Conservation (phyloP, 2,888 invertebrate genomes). For the Phania funesta region DNA sequence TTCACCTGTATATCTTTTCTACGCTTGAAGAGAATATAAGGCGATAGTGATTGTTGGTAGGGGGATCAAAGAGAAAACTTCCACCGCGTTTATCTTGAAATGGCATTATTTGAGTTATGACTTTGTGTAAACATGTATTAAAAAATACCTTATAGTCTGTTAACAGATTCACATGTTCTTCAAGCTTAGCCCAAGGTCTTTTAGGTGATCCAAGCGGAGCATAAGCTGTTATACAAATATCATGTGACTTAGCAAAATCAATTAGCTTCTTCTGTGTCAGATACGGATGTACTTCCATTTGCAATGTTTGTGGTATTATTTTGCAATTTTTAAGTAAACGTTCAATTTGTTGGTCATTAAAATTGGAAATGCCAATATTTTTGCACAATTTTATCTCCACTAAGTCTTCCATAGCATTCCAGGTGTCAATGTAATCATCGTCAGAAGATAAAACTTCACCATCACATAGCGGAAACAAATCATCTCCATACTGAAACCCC, state of each 20-base stretch:
- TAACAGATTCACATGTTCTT: constrained; percentile 84
- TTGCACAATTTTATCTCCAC: constrained; percentile 84
- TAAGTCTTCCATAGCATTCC: constrained; percentile 87
- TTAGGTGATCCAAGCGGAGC: constrained; percentile 91
- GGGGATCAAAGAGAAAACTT: too few relatives aligned
- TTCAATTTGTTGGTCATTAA: constrained; percentile 87
- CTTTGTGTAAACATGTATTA: too few relatives aligned
- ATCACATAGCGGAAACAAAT: constrained; percentile 83
- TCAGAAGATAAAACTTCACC: constrained; percentile 84
- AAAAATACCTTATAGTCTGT: constrained; percentile 84
- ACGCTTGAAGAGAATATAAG: too few relatives aligned
- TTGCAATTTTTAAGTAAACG: constrained; percentile 83
- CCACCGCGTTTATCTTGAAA: too few relatives aligned
- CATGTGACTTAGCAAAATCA: constrained; percentile 84
- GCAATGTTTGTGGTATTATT: constrained; percentile 85
- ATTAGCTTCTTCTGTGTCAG: constrained; percentile 86
- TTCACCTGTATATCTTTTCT: too few relatives aligned
- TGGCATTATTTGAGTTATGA: too few relatives aligned
- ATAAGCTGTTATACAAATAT: constrained; percentile 88
- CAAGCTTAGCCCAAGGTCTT: constrained; percentile 87
- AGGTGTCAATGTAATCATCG: constrained; percentile 87
- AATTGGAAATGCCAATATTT: constrained; percentile 88
- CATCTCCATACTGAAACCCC: constrained; percentile 88
- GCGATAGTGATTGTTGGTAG: too few relatives aligned
- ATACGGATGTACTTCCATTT: constrained; percentile 90